A percentile compares a stretch with the other conserved stretches of the same genome.
phyloP scores from a whole-genome alignment of 2,888 invertebrate species.

The Cetonia aurata region DNA sequence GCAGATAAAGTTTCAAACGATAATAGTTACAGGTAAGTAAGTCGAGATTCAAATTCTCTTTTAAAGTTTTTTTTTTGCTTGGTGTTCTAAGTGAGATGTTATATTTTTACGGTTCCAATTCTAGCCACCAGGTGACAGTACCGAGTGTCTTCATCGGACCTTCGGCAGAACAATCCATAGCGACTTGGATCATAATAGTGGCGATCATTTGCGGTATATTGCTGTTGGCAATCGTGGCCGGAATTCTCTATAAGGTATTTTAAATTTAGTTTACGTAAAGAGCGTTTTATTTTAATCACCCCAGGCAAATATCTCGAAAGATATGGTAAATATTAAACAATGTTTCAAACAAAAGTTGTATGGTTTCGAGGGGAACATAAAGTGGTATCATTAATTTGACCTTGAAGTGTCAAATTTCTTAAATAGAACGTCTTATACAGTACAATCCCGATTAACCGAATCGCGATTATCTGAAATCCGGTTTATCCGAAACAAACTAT shows the following conservation, averaged over 20 bases:
- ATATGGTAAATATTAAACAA: too few species aligned
- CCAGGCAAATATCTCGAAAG: neutral
- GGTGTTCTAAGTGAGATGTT: too few species aligned
- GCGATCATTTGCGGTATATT: slow-evolving; percentile 66
- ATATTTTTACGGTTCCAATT: neutral
- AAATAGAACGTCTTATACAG: too few species aligned
- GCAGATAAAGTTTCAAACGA: slow-evolving; percentile 2
- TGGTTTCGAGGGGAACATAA: too few species aligned
- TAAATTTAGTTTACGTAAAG: too few species aligned
- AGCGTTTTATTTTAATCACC: too few species aligned
- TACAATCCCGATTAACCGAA: too few species aligned
- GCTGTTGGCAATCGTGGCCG: slow-evolving; percentile 62
- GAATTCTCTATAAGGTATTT: slow-evolving; percentile 61
- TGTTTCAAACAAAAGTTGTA: too few species aligned
- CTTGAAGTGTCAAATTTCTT: too few species aligned
- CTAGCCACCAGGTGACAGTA: slow-evolving; percentile 39
- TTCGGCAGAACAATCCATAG: slow-evolving; percentile 55
- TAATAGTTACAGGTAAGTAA: neutral
- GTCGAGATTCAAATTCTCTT: neutral
- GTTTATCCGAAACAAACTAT: too few species aligned
- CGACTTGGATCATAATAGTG: slow-evolving; percentile 67
- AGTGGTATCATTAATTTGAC: too few species aligned
- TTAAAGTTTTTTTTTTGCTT: slow-evolving; percentile 7
- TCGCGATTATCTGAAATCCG: too few species aligned
- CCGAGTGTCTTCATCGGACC: slow-evolving; percentile 63